Conservation (phyloP, 2,888 invertebrate species). For the Andrena bicolor region DNA sequence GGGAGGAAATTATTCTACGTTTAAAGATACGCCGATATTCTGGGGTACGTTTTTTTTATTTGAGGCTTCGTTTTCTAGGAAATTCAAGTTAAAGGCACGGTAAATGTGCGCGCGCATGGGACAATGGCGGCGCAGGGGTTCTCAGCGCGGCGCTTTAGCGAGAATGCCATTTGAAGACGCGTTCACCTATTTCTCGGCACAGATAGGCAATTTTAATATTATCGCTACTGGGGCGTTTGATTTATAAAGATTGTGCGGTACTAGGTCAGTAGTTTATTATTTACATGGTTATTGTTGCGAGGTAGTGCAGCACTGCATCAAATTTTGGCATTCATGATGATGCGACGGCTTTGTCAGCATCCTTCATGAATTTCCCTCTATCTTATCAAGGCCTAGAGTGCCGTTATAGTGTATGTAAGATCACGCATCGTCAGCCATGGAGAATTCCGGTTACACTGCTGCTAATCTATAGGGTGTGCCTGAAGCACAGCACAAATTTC, state of each 20-base stretch:
- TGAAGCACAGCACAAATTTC: background rate
- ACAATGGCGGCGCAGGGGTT: no score
- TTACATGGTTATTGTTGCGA: background rate
- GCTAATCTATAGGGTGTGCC: background rate
- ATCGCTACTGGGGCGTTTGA: background rate
- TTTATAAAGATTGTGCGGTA: background rate
- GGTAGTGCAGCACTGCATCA: background rate
- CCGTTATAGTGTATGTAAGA: background rate
- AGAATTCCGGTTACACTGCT: background rate
- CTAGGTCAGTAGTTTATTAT: background rate
- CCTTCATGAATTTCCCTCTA: slow-evolving; percentile 7
- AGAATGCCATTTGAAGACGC: background rate
- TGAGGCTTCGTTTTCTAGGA: no score
- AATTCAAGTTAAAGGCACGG: no score
- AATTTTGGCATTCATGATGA: background rate
- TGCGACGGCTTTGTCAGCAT: slow-evolving; percentile 5
- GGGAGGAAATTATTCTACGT: no score
- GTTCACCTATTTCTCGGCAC: background rate
- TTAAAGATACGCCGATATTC: no score
- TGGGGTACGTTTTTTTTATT: no score
- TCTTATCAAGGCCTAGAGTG: background rate
- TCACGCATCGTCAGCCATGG: background rate
- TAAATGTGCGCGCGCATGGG: no score
- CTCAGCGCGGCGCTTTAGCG: no score
- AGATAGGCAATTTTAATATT: background rate